These are phyloP conservation scores for Zalophus californianus DNA, from an alignment of 2,797 vertebrate genomes.

Conservation along the genomic window DNA sequence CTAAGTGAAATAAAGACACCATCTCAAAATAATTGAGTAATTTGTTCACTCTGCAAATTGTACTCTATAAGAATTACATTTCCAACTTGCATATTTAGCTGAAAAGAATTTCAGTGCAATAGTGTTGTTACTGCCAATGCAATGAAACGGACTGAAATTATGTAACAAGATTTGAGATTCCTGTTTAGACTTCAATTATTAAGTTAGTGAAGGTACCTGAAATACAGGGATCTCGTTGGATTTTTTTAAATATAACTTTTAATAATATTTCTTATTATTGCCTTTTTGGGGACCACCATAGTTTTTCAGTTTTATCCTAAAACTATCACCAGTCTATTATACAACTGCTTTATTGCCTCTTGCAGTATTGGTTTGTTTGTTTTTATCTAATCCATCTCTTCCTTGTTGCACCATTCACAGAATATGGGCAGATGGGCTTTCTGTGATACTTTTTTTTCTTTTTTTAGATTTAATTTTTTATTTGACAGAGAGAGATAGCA, in stretches of 20 bases:
- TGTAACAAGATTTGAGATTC: neutral
- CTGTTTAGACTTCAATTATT: slow-evolving; percentile 48
- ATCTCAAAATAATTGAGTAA: slow-evolving; percentile 54
- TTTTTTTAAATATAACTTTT: slow-evolving; percentile 50
- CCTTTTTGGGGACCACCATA: neutral
- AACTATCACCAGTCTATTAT: neutral
- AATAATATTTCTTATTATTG: slow-evolving; percentile 35
- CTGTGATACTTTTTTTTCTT: neutral
- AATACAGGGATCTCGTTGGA: neutral
- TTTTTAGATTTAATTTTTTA: too few species aligned
- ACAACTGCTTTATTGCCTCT: neutral
- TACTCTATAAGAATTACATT: slow-evolving; percentile 41
- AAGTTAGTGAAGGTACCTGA: slow-evolving; percentile 14
- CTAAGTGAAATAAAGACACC: slow-evolving; percentile 54
- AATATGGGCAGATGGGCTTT: neutral
- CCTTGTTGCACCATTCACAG: neutral
- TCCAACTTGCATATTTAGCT: slow-evolving; percentile 51
- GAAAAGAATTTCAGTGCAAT: slow-evolving; percentile 20
- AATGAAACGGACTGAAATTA: slow-evolving; percentile 37
- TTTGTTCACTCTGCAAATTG: slow-evolving; percentile 51
- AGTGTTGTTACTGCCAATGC: slow-evolving; percentile 17
- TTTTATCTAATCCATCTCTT: neutral
- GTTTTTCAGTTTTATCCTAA: slow-evolving; percentile 37
- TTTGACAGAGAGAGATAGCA: too few species aligned
- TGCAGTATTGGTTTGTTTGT: neutral